Percentiles rank a stretch among this genome's conserved stretches.
phyloP scores from a whole-genome alignment of 2,797 vertebrate genomes.

The Syndactyla subalaris region DNA sequence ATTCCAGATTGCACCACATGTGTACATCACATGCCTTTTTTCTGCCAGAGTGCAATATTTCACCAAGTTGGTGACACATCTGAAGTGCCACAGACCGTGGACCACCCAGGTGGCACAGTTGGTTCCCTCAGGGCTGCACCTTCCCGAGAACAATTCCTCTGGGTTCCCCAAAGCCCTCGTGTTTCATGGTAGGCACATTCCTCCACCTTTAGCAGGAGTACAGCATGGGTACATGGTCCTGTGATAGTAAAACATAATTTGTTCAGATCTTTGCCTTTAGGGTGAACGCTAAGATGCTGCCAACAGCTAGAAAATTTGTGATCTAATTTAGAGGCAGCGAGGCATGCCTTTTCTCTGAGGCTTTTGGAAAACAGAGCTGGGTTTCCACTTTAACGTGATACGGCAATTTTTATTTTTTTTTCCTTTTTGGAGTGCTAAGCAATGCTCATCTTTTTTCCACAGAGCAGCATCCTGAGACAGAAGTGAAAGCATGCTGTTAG shows the following conservation, averaged over 20 bases:
- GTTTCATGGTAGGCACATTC: background rate
- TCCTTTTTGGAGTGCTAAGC: constrained; percentile 12
- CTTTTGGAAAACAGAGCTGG: constrained; percentile 60
- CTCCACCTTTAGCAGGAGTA: constrained; percentile 9
- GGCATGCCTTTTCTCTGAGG: constrained; percentile 72
- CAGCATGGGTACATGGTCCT: constrained; percentile 58
- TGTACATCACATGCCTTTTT: background rate
- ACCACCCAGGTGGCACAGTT: background rate
- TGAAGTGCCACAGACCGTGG: background rate
- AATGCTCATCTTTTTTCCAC: background rate
- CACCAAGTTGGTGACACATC: background rate
- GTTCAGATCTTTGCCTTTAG: constrained; percentile 79
- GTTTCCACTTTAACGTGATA: constrained; percentile 25
- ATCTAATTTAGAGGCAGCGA: constrained; percentile 84
- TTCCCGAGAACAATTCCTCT: background rate
- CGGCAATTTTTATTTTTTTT: background rate
- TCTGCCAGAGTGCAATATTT: background rate
- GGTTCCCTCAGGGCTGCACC: background rate
- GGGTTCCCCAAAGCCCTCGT: background rate
- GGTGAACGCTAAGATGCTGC: constrained; percentile 75
- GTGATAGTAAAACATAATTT: constrained; percentile 77
- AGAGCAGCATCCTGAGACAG: background rate
- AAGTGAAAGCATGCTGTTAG: background rate
- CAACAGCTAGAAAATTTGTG: constrained; percentile 83
- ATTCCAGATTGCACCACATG: background rate